These are phyloP conservation scores for Odontamblyopus rebecca DNA, from an alignment of 2,797 vertebrate species.

Conservation along the genomic window DNA sequence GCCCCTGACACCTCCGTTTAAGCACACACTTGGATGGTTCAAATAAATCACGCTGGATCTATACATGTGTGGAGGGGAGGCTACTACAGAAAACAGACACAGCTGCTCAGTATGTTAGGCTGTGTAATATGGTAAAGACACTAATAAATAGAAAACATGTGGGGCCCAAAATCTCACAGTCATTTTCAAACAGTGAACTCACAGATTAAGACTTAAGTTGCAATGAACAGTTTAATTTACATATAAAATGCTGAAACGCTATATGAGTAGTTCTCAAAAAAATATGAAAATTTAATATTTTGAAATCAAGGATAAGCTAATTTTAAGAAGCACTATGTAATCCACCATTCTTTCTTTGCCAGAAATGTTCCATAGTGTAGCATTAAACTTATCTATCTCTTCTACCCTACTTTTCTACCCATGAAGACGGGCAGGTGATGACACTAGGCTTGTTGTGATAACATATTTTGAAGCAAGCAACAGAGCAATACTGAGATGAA, in stretches of 20 bases:
- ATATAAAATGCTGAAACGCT: background rate
- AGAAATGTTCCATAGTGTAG: background rate
- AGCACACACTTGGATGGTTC: background rate
- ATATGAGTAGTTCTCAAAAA: too few relatives aligned
- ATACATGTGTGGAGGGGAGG: background rate
- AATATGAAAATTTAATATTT: too few relatives aligned
- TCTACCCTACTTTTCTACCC: too few relatives aligned
- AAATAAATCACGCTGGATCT: background rate
- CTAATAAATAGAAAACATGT: slow-evolving; percentile 17
- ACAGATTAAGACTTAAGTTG: background rate
- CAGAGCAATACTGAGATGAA: too few relatives aligned
- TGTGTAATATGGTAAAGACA: background rate
- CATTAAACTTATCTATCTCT: background rate
- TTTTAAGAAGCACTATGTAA: background rate
- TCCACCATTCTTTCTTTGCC: background rate
- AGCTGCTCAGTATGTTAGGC: slow-evolving; percentile 17
- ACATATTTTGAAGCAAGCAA: too few relatives aligned
- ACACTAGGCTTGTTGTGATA: too few relatives aligned
- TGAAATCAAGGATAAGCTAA: background rate
- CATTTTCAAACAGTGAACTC: background rate
- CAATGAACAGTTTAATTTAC: background rate
- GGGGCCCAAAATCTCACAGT: background rate
- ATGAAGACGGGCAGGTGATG: background rate
- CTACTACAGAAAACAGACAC: slow-evolving; percentile 13
- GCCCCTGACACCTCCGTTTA: slow-evolving; percentile 7